These are phyloP conservation scores for Squalus acanthias DNA, from an alignment of 2,797 vertebrate species.

Conservation along the genomic window DNA sequence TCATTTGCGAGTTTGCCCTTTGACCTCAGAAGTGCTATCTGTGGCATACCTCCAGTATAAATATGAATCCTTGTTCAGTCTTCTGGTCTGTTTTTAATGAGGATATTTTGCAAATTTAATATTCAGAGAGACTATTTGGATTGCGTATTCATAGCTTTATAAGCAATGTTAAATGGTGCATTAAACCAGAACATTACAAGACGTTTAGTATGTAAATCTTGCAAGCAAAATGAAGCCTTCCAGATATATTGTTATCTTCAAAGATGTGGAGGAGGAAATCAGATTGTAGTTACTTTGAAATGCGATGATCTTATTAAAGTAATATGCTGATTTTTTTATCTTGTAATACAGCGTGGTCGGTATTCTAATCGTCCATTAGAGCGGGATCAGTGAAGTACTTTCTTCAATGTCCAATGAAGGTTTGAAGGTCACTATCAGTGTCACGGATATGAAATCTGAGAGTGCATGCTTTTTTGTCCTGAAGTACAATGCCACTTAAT, in stretches of 20 bases:
- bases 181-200: conserved; percentile 22
- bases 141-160: conserved; percentile 25
- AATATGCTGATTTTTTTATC: neutral
- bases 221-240: conserved; percentile 17
- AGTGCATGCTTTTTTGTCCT: neutral
- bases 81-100: conserved; percentile 21
- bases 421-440: neutral
- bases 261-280: neutral
- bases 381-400: neutral
- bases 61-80: neutral
- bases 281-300: neutral
- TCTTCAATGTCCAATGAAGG: neutral
- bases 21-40: neutral
- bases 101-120: conserved; percentile 33
- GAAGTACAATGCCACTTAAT: neutral
- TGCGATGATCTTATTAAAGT: neutral
- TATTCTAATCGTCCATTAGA: neutral
- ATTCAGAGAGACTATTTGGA: conserved; percentile 4
- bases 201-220: conserved; percentile 12
- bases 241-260: conserved; percentile 4
- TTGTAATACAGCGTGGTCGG: neutral
- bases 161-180: conserved; percentile 30
- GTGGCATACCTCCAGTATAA: neutral
- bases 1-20: neutral
- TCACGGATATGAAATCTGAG: neutral